Conservation (phyloP, 2,888 invertebrate genomes). For the Yponomeuta cagnagella region DNA sequence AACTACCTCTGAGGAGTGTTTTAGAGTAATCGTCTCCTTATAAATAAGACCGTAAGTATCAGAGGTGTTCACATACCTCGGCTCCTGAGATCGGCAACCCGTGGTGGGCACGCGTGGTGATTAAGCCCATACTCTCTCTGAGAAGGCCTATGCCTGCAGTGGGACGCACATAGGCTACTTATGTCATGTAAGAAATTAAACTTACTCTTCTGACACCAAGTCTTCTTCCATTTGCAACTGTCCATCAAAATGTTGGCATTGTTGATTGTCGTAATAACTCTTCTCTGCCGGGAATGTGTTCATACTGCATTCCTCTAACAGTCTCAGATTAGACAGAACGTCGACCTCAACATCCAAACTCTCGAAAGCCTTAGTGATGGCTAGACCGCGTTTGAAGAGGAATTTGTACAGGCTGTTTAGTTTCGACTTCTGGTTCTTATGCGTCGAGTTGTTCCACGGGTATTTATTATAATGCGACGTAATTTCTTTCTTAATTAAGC, state of each 20-base stretch:
- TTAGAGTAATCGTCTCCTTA: too few species aligned
- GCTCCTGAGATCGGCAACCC: too few species aligned
- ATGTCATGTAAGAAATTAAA: too few species aligned
- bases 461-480: slow-evolving; percentile 59
- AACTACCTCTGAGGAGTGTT: too few species aligned
- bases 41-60: too few species aligned
- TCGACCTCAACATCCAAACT: slow-evolving; percentile 39
- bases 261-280: slow-evolving; percentile 50
- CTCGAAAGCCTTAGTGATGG: slow-evolving; percentile 41
- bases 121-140: too few species aligned
- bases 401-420: slow-evolving; percentile 40
- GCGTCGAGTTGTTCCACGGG: slow-evolving; percentile 58
- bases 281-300: slow-evolving; percentile 52
- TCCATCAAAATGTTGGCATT: slow-evolving; percentile 50
- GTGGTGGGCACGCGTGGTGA: too few species aligned
- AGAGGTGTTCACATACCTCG: too few species aligned
- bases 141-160: too few species aligned
- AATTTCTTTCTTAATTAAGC: slow-evolving; percentile 40
- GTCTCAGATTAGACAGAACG: slow-evolving; percentile 41
- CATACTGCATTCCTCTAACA: slow-evolving; percentile 46
- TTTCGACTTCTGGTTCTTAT: slow-evolving; percentile 39
- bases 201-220: slow-evolving; percentile 4
- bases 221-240: slow-evolving; percentile 22
- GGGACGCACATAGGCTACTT: too few species aligned
- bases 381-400: slow-evolving; percentile 50